Base-by-base conservation (phyloP, 2,888 invertebrate species). In the Empis stercorea region DNA sequence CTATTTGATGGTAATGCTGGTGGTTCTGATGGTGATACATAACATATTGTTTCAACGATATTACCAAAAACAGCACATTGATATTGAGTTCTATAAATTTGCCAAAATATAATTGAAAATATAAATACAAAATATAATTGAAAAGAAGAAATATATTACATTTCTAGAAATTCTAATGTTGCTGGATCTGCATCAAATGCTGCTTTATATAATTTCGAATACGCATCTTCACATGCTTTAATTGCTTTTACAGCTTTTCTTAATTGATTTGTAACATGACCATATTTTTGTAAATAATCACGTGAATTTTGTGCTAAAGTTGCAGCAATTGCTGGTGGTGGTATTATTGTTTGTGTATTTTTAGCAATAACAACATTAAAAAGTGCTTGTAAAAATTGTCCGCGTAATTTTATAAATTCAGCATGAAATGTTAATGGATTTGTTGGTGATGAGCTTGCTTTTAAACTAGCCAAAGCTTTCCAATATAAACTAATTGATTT, bases 271-370 rank as follows among this genome's bases (percentile, higher is more conserved):
- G 87, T 84, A 2, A 87, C 81, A 54, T 87, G 80, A 0, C 87
- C 87, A 63, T 81, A 86, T 54, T 83, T 76, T 56, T 85, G 81
- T 46, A 85, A 74, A 57, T 87, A 85, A 60, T 87, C 87, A 44
- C 85, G 74, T 1, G 84, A 80, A 37, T 79, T 79, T 54, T 84
- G 82, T 0, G 89, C 89, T 45, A 87, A 76, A 3, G 85, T 80
- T 3, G 84, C 80, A 0, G 94, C 92, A 47, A 93, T 88, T 1
- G 93, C 93, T 0, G 94, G 92, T 36, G 94, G 92, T 27, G 94
- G 95, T 49, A 91, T 88, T 49, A 92, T 87, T 59, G 87, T 87
- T 52, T 70, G 70, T 0, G 73, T 73, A 14, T 73, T 64, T 53
- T 71, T 62, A 0, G 73, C 73, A 0, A 68, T 66, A 2, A 69